These are phyloP conservation scores for Eilema sororculum DNA, from an alignment of 2,888 invertebrate genomes.

Conservation along the genomic window DNA sequence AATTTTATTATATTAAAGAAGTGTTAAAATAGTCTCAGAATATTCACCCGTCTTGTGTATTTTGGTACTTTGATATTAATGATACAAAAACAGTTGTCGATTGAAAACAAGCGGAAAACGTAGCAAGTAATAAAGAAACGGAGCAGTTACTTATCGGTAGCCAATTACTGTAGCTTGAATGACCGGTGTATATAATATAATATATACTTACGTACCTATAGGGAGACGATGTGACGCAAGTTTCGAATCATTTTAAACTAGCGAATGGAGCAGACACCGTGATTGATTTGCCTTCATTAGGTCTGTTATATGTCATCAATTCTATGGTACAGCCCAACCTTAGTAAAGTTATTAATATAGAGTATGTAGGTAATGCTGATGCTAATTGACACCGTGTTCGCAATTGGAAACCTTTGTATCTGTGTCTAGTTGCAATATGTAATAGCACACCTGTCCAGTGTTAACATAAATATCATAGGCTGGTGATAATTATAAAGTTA, in stretches of 20 bases:
- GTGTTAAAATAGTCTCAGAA: constrained; percentile 3
- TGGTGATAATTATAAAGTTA: constrained; percentile 19
- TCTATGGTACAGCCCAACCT: constrained; percentile 7
- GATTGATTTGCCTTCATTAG: constrained; percentile 29
- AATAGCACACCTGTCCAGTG: constrained; percentile 34
- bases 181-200: constrained; percentile 56
- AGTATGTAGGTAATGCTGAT: constrained; percentile 5
- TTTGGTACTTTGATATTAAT: constrained; percentile 18
- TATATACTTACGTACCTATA: no score
- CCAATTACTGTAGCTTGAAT: constrained; percentile 46
- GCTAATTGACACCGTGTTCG: constrained; percentile 18
- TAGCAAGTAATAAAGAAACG: background rate
- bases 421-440: constrained; percentile 10
- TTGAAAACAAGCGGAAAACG: constrained; percentile 22
- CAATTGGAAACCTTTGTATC: constrained; percentile 29
- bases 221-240: constrained; percentile 61
- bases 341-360: constrained; percentile 21
- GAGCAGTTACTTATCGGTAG: constrained; percentile 21
- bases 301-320: constrained; percentile 14
- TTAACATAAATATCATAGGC: constrained; percentile 21
- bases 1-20: constrained; percentile 4
- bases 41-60: constrained; percentile 17
- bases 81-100: constrained; percentile 14
- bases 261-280: constrained; percentile 41
- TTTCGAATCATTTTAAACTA: constrained; percentile 48